A percentile compares a stretch with the other conserved stretches of the same genome.
Conservation (phyloP, 2,113 vertebrate species). For the Lipophrys pholis region DNA sequence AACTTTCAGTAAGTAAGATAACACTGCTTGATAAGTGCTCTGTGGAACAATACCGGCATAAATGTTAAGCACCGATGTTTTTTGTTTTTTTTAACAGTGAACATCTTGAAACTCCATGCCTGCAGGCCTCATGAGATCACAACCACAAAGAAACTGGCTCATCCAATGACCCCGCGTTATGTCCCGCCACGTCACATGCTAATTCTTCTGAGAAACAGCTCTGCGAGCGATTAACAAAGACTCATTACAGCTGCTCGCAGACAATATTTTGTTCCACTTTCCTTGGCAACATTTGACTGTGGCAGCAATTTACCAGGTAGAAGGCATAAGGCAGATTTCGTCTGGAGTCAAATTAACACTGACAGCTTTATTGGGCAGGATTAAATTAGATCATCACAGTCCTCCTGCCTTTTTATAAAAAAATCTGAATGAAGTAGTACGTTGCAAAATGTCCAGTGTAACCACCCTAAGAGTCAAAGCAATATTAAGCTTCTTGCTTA, state of each 20-base stretch:
- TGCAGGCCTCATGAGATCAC: slow-evolving; percentile 16
- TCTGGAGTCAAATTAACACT: slow-evolving; percentile 43
- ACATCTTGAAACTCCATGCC: slow-evolving; percentile 35
- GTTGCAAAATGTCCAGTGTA: slow-evolving; percentile 31
- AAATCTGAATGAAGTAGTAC: slow-evolving; percentile 24
- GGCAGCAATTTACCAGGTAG: slow-evolving; percentile 11
- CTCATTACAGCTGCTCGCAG: slow-evolving; percentile 18
- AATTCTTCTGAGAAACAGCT: slow-evolving; percentile 7
- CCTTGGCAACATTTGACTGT: background rate
- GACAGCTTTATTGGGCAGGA: slow-evolving; percentile 61
- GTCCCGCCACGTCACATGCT: slow-evolving; percentile 14
- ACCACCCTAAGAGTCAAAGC: slow-evolving; percentile 39
- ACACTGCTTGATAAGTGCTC: background rate
- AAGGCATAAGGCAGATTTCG: slow-evolving; percentile 13
- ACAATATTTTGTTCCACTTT: slow-evolving; percentile 2
- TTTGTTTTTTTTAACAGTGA: slow-evolving; percentile 30
- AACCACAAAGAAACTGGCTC: slow-evolving; percentile 26
- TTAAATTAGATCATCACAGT: slow-evolving; percentile 57
- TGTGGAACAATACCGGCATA: slow-evolving; percentile 7
- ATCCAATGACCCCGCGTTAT: slow-evolving; percentile 10
- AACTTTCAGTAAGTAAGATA: background rate
- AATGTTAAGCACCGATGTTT: slow-evolving; percentile 22
- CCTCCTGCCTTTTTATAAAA: slow-evolving; percentile 36
- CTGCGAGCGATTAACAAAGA: background rate
- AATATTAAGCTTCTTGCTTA: slow-evolving; percentile 36